Evolutionary conservation across 1,140 invertebrate species (phyloP).

Genomic region (Aphaenogaster rudis): DNA sequence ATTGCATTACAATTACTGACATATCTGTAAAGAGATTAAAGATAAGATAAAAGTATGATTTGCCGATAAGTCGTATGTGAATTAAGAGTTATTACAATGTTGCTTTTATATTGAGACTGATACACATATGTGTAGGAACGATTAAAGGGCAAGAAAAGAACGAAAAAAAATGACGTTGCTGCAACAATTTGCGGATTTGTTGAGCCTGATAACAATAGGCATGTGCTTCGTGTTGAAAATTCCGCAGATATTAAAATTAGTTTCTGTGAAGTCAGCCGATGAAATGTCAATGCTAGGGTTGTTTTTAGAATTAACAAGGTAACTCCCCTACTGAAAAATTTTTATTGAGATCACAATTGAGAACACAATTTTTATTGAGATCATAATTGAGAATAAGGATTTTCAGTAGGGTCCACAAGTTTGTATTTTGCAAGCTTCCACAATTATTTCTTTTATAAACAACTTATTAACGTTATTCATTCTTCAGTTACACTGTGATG

Average conservation of each 20-base stretch:
- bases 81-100: neutral
- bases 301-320: conserved; percentile 90
- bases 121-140: neutral
- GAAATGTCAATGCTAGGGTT: conserved; percentile 89
- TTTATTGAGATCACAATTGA: too few relatives aligned
- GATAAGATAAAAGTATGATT: neutral
- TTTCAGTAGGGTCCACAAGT: neutral
- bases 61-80: neutral
- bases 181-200: conserved; percentile 87
- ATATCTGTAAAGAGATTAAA: neutral
- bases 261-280: conserved; percentile 88
- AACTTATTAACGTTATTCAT: conserved; percentile 33
- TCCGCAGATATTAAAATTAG: conserved; percentile 90
- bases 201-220: conserved; percentile 90
- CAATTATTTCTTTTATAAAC: neutral
- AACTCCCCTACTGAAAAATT: conserved; percentile 64
- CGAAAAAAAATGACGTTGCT: conserved; percentile 62
- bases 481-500: conserved; percentile 91
- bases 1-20: neutral
- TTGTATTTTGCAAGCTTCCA: neutral
- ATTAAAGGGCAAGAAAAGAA: neutral
- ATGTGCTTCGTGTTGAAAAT: conserved; percentile 91
- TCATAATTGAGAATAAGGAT: too few relatives aligned
- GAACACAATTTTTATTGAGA: too few relatives aligned
- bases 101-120: neutral